phyloP scores from a whole-genome alignment of 2,113 vertebrate species.

The Prinia subflava region DNA sequence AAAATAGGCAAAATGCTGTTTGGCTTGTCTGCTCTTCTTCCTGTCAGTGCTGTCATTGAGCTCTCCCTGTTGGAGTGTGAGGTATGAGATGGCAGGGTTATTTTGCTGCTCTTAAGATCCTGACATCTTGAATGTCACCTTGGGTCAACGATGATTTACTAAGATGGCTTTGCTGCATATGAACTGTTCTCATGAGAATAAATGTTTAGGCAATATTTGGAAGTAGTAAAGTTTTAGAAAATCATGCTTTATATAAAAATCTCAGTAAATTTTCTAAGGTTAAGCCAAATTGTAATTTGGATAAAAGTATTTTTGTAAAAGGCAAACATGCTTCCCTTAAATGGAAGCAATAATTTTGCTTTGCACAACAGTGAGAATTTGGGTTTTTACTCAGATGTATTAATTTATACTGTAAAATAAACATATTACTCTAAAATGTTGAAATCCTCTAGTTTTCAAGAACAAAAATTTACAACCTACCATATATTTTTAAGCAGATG shows the following conservation, averaged over 20 bases:
- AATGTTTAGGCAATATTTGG: background rate
- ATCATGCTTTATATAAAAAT: background rate
- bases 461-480: background rate
- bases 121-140: slow-evolving; percentile 29
- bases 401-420: background rate
- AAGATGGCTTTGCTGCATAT: background rate
- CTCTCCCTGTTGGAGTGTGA: background rate
- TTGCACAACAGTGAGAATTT: background rate
- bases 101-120: background rate
- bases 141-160: background rate
- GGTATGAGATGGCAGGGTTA: background rate
- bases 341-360: background rate
- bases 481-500: background rate
- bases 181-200: background rate
- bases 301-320: background rate
- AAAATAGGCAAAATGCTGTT: background rate
- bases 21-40: background rate
- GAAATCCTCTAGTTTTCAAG: background rate
- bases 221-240: background rate
- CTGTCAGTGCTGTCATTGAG: background rate
- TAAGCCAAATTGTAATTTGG: background rate
- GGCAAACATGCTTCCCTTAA: background rate
- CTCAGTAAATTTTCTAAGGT: background rate
- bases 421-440: background rate
- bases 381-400: background rate